These are phyloP conservation scores for Poecile atricapillus DNA, from an alignment of 2,113 vertebrate genomes.

Conservation along the genomic window DNA sequence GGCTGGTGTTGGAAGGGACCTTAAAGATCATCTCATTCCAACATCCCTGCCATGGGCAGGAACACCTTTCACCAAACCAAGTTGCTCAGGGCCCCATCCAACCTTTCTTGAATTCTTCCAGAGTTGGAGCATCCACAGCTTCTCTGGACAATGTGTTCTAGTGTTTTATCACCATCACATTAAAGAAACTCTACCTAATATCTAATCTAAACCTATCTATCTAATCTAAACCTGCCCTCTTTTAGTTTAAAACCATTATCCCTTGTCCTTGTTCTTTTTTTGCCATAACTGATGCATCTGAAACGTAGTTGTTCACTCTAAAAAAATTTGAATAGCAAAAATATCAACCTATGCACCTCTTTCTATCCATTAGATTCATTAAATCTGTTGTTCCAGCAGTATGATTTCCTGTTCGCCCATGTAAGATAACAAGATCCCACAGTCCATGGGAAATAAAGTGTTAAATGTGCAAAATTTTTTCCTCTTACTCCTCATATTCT, in stretches of 20 bases:
- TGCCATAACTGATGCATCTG: not conserved
- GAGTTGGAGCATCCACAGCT: not conserved
- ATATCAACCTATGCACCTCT: not conserved
- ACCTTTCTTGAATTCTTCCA: not conserved
- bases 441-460: not conserved
- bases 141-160: not conserved
- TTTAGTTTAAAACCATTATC: not conserved
- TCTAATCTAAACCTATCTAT: not conserved
- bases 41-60: fast-evolving
- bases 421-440: not conserved
- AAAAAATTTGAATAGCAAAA: not conserved
- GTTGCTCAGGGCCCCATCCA: not conserved
- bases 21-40: not conserved
- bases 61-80: not conserved
- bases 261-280: not conserved
- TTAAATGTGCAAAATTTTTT: conserved; percentile 18
- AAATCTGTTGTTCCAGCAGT: not conserved
- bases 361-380: not conserved
- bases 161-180: not conserved
- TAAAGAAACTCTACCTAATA: not conserved
- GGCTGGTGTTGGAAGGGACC: not conserved
- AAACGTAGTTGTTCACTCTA: not conserved
- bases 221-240: not conserved
- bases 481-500: not conserved
- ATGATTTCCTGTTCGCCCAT: not conserved